These are phyloP conservation scores for Dicrostonyx torquatus DNA, from an alignment of 2,797 vertebrate genomes.

Conservation along the genomic window DNA sequence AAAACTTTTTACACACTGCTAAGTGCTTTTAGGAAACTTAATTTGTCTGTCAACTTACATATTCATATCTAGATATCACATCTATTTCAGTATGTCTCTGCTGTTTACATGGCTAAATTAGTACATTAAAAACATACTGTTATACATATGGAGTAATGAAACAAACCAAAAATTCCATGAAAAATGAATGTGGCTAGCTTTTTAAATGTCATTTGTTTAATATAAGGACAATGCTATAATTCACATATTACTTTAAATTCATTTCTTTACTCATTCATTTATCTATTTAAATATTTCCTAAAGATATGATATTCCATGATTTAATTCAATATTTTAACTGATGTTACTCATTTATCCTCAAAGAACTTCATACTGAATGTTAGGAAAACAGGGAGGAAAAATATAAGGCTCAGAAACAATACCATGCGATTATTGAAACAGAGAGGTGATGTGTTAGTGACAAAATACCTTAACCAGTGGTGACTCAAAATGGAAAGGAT, in stretches of 20 bases:
- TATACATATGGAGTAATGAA: not conserved
- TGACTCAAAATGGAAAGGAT: not conserved
- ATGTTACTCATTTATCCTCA: not conserved
- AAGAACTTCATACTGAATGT: not conserved
- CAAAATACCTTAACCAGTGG: not conserved
- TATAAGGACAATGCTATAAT: slow-evolving; percentile 3
- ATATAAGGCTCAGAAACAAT: not conserved
- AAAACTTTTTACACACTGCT: not conserved
- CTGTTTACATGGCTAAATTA: not conserved
- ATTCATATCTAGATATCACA: not conserved
- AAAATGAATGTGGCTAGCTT: slow-evolving; percentile 12
- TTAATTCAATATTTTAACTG: not conserved
- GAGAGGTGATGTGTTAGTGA: not conserved
- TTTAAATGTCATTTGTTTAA: not conserved
- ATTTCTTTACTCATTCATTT: not conserved
- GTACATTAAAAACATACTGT: not conserved
- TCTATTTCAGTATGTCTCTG: not conserved
- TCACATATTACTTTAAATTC: not conserved
- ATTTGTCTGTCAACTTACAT: not conserved
- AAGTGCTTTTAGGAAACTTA: not conserved
- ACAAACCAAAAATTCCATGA: not conserved
- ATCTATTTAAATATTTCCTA: slow-evolving; percentile 8
- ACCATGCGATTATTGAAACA: not conserved
- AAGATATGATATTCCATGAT: not conserved
- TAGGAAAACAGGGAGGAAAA: not conserved